Evolutionary conservation across 1,140 invertebrate genomes (phyloP).

Genomic region (Lasioglossum baleicum): DNA sequence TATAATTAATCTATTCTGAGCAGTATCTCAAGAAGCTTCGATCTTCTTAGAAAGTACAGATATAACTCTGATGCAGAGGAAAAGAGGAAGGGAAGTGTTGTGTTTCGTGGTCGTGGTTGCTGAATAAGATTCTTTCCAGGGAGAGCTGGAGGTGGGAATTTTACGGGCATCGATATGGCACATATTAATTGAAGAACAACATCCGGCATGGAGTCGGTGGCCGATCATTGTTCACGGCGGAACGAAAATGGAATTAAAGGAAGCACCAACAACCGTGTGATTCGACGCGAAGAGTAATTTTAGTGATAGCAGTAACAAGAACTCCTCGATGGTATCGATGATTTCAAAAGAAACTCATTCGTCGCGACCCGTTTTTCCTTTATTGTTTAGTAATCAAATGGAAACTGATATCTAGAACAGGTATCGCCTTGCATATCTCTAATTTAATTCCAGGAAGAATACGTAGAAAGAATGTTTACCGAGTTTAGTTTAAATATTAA

Average conservation of each 20-base stretch:
- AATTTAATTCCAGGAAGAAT: too few species aligned
- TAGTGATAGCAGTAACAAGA: slow-evolving; percentile 19
- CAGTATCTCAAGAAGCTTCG: not conserved
- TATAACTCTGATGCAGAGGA: not conserved
- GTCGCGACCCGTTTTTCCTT: too few species aligned
- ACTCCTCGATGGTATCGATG: too few species aligned
- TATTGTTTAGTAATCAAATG: too few species aligned
- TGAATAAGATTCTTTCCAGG: slow-evolving; percentile 42
- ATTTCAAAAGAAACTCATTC: too few species aligned
- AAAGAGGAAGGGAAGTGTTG: not conserved
- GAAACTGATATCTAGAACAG: too few species aligned
- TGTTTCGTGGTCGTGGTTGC: slow-evolving; percentile 18
- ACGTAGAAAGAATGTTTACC: too few species aligned
- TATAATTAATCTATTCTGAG: too few species aligned
- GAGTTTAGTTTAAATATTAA: too few species aligned
- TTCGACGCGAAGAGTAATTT: not conserved
- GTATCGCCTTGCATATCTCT: too few species aligned
- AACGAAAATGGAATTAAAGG: slow-evolving; percentile 39
- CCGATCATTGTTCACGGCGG: slow-evolving; percentile 41
- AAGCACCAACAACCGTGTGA: not conserved
- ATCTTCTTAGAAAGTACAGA: slow-evolving; percentile 10
- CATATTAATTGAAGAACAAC: slow-evolving; percentile 53
- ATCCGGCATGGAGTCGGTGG: slow-evolving; percentile 35
- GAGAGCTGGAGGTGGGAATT: slow-evolving; percentile 12
- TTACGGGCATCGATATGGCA: slow-evolving; percentile 42